Evolutionary conservation across 2,888 invertebrate genomes (phyloP).

Genomic region (Aphidoletes aphidimyza): DNA sequence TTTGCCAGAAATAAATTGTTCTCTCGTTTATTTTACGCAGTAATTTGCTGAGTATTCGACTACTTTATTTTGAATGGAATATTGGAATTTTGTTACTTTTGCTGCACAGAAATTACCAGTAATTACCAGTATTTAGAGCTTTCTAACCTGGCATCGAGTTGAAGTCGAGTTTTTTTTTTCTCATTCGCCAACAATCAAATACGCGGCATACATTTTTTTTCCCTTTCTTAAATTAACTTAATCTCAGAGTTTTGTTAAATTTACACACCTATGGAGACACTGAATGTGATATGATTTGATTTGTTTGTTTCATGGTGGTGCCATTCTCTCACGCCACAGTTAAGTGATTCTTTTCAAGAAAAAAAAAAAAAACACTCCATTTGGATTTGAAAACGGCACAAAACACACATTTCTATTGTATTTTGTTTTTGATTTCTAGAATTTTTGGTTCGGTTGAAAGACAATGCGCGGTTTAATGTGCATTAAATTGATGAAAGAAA

Average conservation of each 20-base stretch:
- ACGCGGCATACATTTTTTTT: slow-evolving; percentile 18
- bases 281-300: not conserved
- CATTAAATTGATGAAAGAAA: too few species aligned
- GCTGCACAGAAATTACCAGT: not conserved
- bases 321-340: slow-evolving; percentile 41
- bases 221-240: not conserved
- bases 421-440: not conserved
- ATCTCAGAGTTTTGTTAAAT: not conserved
- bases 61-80: too few species aligned
- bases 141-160: not conserved
- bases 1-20: too few species aligned
- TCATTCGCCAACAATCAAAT: not conserved
- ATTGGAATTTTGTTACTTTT: not conserved
- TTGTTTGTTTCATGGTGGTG: not conserved
- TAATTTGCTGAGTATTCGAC: too few species aligned
- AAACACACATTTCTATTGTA: not conserved
- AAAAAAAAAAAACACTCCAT: not conserved
- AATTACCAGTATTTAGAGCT: not conserved
- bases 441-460: not conserved
- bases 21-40: too few species aligned
- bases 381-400: not conserved
- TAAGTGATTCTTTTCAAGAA: not conserved
- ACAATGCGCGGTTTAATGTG: too few species aligned
- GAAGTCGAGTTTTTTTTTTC: too few species aligned
- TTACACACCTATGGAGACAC: slow-evolving; percentile 17